phyloP scores from a whole-genome alignment of 2,888 invertebrate genomes.

The Eupithecia vulgata region DNA sequence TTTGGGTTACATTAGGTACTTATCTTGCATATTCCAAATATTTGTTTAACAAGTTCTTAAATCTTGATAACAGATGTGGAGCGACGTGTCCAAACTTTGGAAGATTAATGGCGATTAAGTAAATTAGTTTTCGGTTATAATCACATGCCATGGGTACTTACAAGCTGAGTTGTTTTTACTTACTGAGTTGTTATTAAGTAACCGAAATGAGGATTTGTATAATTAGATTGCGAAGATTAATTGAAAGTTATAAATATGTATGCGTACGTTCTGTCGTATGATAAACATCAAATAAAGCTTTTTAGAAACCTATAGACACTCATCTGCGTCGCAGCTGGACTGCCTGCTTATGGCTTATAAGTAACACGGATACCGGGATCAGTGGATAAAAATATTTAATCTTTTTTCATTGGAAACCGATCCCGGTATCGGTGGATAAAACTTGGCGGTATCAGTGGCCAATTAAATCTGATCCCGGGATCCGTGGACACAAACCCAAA shows the following conservation, averaged over 20 bases:
- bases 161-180: constrained; percentile 8
- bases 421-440: too few relatives aligned
- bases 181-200: too few relatives aligned
- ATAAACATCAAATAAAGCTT: background rate
- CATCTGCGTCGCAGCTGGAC: too few relatives aligned
- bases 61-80: constrained; percentile 47
- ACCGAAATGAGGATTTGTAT: background rate
- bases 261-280: background rate
- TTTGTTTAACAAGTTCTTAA: constrained; percentile 40
- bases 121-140: constrained; percentile 62
- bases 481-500: too few relatives aligned
- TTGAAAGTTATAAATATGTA: background rate
- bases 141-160: constrained; percentile 41
- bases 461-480: too few relatives aligned
- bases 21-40: constrained; percentile 28
- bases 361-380: too few relatives aligned
- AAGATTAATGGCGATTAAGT: constrained; percentile 62
- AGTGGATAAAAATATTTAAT: too few relatives aligned
- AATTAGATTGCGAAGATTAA: background rate
- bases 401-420: too few relatives aligned
- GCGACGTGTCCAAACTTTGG: constrained; percentile 52
- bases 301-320: background rate
- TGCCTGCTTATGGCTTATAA: too few relatives aligned
- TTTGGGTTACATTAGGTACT: background rate
- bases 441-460: too few relatives aligned